Percentiles rank a stretch among this genome's conserved stretches.
These are phyloP conservation scores for Tetheella fluctuosa DNA, from an alignment of 2,888 invertebrate species.

Conservation along the genomic window DNA sequence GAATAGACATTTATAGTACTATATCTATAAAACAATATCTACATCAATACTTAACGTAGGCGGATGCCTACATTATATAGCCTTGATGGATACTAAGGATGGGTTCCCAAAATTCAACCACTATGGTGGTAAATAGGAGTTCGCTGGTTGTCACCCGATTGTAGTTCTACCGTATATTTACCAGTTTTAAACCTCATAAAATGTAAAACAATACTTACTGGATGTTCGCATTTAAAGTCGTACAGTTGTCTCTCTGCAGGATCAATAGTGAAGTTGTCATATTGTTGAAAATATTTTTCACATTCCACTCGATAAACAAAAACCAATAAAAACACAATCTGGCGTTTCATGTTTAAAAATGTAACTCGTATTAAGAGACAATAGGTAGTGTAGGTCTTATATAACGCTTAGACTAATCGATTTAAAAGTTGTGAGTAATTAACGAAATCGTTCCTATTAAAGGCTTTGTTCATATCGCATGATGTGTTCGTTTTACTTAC, in stretches of 20 bases:
- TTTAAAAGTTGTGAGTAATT: background rate
- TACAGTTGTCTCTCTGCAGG: constrained; percentile 9
- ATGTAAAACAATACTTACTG: background rate
- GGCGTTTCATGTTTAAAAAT: background rate
- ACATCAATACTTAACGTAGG: too few relatives aligned
- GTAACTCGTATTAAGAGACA: background rate
- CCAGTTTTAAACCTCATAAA: too few relatives aligned
- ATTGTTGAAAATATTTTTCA: background rate
- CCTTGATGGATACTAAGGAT: too few relatives aligned
- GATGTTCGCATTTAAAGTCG: constrained; percentile 11
- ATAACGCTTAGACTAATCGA: background rate
- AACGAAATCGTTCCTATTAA: background rate
- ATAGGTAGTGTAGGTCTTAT: too few relatives aligned
- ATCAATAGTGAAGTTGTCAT: constrained; percentile 1
- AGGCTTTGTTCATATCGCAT: background rate
- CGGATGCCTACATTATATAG: too few relatives aligned
- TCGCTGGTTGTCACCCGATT: too few relatives aligned
- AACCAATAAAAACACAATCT: background rate
- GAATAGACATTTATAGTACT: too few relatives aligned
- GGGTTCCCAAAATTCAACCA: too few relatives aligned
- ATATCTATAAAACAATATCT: too few relatives aligned
- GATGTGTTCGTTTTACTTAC: background rate
- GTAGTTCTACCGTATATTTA: too few relatives aligned
- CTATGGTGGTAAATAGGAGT: too few relatives aligned
- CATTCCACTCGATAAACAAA: background rate